Base-by-base conservation (phyloP, 1,140 invertebrate species). In the Habropoda laboriosa region DNA sequence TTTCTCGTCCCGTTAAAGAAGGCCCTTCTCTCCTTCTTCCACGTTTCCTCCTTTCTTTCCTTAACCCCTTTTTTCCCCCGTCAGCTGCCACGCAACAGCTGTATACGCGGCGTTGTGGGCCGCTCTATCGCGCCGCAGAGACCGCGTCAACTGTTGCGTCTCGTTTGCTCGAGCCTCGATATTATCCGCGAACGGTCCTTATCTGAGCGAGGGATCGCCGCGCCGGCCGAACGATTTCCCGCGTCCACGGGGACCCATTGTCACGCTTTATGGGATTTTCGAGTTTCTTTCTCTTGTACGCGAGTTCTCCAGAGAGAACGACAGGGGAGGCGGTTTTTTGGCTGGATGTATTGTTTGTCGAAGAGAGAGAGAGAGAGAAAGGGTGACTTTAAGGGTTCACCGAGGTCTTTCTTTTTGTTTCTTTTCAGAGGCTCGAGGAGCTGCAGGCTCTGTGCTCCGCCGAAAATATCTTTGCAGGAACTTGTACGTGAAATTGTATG, bases 51-150 rank as follows among this genome's bases (percentile, higher is more conserved):
- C 75, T 73, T 72, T 77, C 78, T 80, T 70, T 55, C 63, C 89
- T 92, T 91, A 92, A 92, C 92, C 91, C 92, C 90, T 92, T 92
- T 93, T 92, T 92, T 87, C 79, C n/a, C 10, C 83, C 85, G 89
- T 92, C 91, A 92, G 91, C 91, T 92, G 91, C 90, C 86, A 84
- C 88, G 90, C 81, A 90, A 91, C 92, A 93, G 91, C 92, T 93
- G 92, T 92, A 89, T 83, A 86, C 84, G 66, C 16, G 84, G 79
- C 72, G 42, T 40, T 82, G 74, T 64, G 24, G 38, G 71, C 79
- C n/a, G n/a, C n/a, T n/a, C n/a, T n/a, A n/a, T n/a, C n/a, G n/a
- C n/a, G n/a, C n/a, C 53, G 60, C 49, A 18, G 30, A 35, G n/a
- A n/a, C n/a, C 30, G 51, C 42, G 68, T 40, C 21, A 71, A 85